Evolutionary conservation across 1,140 invertebrate genomes (phyloP).

Genomic region (Ostrea edulis): DNA sequence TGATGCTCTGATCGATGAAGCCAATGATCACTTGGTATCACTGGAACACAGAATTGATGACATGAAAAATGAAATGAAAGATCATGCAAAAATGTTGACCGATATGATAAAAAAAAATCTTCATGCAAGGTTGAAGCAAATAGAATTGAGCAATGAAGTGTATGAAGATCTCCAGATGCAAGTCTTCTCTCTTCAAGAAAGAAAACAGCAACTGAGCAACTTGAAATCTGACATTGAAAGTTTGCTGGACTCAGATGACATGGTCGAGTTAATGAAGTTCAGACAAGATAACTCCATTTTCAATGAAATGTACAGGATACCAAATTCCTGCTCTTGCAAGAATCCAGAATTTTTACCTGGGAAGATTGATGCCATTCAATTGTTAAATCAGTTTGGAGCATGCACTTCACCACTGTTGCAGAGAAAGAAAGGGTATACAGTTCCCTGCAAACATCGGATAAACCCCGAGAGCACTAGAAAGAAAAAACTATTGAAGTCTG

Average conservation of each 20-base stretch:
- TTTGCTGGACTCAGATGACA: background rate
- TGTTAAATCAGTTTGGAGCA: background rate
- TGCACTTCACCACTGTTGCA: background rate
- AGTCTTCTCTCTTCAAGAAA: background rate
- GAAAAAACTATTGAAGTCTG: background rate
- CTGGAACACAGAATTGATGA: background rate
- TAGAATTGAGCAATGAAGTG: background rate
- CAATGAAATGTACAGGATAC: background rate
- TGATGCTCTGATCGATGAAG: background rate
- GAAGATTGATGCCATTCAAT: background rate
- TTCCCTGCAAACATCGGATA: background rate
- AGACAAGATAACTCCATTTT: background rate
- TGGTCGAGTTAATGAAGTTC: background rate
- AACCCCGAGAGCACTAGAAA: background rate
- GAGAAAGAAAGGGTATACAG: background rate
- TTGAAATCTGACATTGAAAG: background rate
- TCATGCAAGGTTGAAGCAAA: background rate
- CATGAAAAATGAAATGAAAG: background rate
- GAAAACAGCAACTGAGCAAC: background rate
- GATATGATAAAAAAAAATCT: background rate
- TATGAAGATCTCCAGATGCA: conserved; percentile 1
- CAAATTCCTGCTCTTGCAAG: background rate
- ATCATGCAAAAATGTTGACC: background rate
- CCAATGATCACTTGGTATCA: background rate
- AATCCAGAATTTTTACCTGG: background rate